These are phyloP conservation scores for Ceryle rudis DNA, from an alignment of 2,797 vertebrate genomes.

Conservation along the genomic window DNA sequence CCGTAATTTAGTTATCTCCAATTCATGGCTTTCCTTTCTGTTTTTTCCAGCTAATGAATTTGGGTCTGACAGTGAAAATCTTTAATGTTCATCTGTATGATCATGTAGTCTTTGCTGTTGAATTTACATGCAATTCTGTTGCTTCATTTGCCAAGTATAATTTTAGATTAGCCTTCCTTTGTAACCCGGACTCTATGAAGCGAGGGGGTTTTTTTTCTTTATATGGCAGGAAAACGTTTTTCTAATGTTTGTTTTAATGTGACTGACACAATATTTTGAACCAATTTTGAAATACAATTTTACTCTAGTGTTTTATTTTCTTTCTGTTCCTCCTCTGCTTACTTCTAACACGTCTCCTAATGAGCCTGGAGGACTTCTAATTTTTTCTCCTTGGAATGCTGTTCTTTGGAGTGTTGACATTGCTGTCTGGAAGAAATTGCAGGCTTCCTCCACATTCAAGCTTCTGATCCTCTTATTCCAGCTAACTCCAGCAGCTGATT, in stretches of 20 bases:
- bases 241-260: not conserved
- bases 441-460: not conserved
- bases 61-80: not conserved
- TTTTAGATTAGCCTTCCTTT: not conserved
- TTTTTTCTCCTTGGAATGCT: not conserved
- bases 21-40: not conserved
- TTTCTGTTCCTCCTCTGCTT: not conserved
- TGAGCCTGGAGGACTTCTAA: not conserved
- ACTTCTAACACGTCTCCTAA: not conserved
- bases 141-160: not conserved
- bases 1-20: not conserved
- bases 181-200: not conserved
- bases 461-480: not conserved
- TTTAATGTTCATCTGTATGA: not conserved
- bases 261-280: not conserved
- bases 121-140: not conserved
- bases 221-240: not conserved
- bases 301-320: not conserved
- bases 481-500: not conserved
- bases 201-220: not conserved
- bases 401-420: not conserved
- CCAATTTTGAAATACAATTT: not conserved
- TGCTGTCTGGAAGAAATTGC: not conserved
- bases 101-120: not conserved
- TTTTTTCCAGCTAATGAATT: not conserved